A percentile compares a stretch with the other conserved stretches of the same genome.
phyloP scores from a whole-genome alignment of 1,140 invertebrate genomes.

The Cydia strobilella region DNA sequence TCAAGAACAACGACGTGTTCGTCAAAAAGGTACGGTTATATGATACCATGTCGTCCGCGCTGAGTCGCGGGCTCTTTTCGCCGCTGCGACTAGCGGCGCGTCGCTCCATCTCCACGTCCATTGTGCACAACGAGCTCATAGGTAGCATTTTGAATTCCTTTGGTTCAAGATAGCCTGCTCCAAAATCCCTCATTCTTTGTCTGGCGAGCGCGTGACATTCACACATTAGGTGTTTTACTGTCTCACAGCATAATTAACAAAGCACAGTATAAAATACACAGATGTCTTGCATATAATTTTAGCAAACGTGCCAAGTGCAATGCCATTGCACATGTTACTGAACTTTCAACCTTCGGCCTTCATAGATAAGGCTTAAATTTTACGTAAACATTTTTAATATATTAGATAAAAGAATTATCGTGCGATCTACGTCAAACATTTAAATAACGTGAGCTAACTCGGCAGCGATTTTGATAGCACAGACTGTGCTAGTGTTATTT shows the following conservation, averaged over 20 bases:
- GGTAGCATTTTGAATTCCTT: too few relatives aligned
- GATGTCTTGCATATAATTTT: neutral
- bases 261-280: neutral
- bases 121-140: constrained; percentile 77
- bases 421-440: too few relatives aligned
- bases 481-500: too few relatives aligned
- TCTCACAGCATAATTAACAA: too few relatives aligned
- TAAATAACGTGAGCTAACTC: too few relatives aligned
- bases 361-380: neutral
- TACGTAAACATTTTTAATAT: neutral
- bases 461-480: too few relatives aligned
- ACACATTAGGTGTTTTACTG: too few relatives aligned
- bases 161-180: too few relatives aligned
- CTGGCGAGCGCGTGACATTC: too few relatives aligned
- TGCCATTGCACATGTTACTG: neutral
- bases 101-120: constrained; percentile 70
- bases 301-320: constrained; percentile 5
- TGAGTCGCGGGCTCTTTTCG: constrained; percentile 61
- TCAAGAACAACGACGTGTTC: constrained; percentile 78
- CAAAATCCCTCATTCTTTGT: too few relatives aligned
- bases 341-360: neutral
- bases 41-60: constrained; percentile 20
- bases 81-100: constrained; percentile 58
- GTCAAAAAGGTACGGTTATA: constrained; percentile 76
- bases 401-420: too few relatives aligned